Evolutionary conservation across 1,140 invertebrate genomes (phyloP), one percentile per base, ranked within the genome.

Genomic region (Antheraea mylitta): DNA sequence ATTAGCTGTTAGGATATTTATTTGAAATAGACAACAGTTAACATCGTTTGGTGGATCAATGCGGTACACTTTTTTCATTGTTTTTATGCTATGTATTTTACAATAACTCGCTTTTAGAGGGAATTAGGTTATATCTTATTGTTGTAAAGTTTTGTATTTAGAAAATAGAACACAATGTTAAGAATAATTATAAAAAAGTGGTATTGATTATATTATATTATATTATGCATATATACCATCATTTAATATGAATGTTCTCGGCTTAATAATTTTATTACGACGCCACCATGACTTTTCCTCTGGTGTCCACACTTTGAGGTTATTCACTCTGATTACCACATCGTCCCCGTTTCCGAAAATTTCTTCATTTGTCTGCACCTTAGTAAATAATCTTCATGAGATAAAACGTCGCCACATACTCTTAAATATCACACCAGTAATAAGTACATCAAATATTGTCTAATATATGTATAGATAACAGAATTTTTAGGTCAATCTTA

Each of bases 281-380:
- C 76, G 73, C 80, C 81, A 87, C 87, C 85, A 89, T 3, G 86
- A 81, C 30, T 82, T 89, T 37, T 85, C 82, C 67, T 87, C 84
- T 16, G 82, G 77, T 10, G 83, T 89, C 87, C 86, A 91, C 8
- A 86, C 83, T 67, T 71, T 83, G 0, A 90, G 72, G 0, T 78
- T 67, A 6, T 81, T 76, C 0, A 87, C 73, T 64, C 72, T 84
- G 19, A 90, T 73, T 16, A 78, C 64, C 5, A 83, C 74, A 30
- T 82, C 67, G 16, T 67, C 63, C 9, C 65, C 62, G 11, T 61
- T 42, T 42, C 60, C 58, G 13, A 53, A 1, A 16, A 53, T 2
- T 53, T 53, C 45, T 16, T 53, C 45, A 53, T 16, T 13, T 16
- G 13, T 53, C 45, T 53, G 45, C 16, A 53, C 45, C 45, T 16